phyloP scores from a whole-genome alignment of 2,797 vertebrate species.

The Silurus lanzhouensis region DNA sequence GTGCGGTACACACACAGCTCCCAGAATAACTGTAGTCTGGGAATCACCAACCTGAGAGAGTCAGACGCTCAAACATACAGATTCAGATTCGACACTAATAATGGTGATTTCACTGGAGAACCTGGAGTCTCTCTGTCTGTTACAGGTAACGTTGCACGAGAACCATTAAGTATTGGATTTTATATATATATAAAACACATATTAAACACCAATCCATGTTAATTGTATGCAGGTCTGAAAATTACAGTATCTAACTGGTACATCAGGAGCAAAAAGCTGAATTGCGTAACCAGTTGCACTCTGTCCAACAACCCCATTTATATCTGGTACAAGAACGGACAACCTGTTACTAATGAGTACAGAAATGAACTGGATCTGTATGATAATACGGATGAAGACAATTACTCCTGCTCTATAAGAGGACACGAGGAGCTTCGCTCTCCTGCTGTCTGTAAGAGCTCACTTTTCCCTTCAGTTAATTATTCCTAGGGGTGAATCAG shows the following conservation, averaged over 20 bases:
- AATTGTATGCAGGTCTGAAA: conserved; percentile 23
- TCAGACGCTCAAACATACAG: conserved; percentile 58
- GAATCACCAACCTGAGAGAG: conserved; percentile 41
- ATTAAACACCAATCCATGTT: background rate
- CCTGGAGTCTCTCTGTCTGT: conserved; percentile 59
- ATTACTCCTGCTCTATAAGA: conserved; percentile 38
- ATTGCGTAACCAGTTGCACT: conserved; percentile 30
- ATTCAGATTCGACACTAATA: conserved; percentile 40
- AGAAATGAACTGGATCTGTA: background rate
- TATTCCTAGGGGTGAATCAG: too few relatives aligned
- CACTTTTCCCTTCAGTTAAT: background rate
- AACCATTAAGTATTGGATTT: too few relatives aligned
- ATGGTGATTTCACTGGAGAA: background rate
- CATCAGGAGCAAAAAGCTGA: background rate
- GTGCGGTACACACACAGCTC: conserved; percentile 13
- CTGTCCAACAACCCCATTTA: conserved; percentile 20
- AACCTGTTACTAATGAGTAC: background rate
- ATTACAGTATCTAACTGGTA: conserved; percentile 6
- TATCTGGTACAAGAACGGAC: conserved; percentile 44
- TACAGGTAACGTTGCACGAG: conserved; percentile 45
- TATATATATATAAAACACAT: too few relatives aligned
- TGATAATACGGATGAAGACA: background rate
- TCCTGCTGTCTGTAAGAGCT: conserved; percentile 41
- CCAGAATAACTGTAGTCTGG: conserved; percentile 25
- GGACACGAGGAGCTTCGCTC: conserved; percentile 23